Conservation (phyloP, 2,113 vertebrate species). For the Pao palembangensis region DNA sequence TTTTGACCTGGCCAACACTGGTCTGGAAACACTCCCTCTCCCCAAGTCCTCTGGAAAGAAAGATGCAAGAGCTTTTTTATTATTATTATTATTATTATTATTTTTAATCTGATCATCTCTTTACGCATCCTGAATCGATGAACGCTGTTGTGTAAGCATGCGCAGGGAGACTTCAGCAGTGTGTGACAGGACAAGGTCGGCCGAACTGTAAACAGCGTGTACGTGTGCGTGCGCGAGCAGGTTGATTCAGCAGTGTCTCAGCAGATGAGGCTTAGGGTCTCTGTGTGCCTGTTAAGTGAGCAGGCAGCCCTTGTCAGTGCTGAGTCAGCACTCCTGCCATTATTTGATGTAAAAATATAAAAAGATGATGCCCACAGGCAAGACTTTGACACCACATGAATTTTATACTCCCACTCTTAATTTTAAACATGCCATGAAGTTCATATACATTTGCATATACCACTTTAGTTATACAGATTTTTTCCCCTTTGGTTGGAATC, state of each 20-base stretch:
- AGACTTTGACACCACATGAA: constrained; percentile 13
- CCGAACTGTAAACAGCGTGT: constrained; percentile 9
- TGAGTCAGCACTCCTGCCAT: constrained; percentile 13
- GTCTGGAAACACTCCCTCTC: neutral
- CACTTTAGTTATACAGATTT: too few relatives aligned
- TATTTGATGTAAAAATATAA: constrained; percentile 11
- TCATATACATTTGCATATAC: too few relatives aligned
- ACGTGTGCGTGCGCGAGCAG: neutral
- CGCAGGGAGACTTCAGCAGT: constrained; percentile 12
- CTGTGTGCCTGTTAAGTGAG: constrained; percentile 44
- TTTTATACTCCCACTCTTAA: neutral
- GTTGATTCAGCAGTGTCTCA: constrained; percentile 49
- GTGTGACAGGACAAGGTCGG: constrained; percentile 27
- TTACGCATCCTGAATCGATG: constrained; percentile 30
- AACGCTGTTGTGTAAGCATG: constrained; percentile 14
- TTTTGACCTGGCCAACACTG: neutral
- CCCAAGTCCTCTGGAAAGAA: constrained; percentile 16
- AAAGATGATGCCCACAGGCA: constrained; percentile 4
- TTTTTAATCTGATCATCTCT: constrained; percentile 34
- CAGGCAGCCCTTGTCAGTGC: constrained; percentile 17
- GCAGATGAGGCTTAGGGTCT: constrained; percentile 36
- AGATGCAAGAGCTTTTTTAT: neutral
- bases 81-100: too few relatives aligned
- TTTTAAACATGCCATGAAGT: too few relatives aligned
- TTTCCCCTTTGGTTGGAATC: too few relatives aligned